phyloP scores from a whole-genome alignment of 1,140 invertebrate species.

The Brachionus calyciflorus region DNA sequence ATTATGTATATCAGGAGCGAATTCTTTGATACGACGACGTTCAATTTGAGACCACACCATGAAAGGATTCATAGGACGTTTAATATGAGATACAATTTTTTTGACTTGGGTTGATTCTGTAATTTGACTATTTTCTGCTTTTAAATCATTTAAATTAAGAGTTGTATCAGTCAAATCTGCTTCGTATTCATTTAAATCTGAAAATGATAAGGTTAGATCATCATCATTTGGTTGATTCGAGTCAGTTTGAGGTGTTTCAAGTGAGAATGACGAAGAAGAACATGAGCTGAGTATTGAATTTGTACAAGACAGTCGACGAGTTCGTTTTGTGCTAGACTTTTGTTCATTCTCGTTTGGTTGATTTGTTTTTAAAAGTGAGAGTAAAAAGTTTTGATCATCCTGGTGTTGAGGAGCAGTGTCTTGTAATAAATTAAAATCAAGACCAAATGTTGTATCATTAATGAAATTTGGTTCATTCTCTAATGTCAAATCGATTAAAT shows the following conservation, averaged over 20 bases:
- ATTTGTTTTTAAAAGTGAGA: not conserved
- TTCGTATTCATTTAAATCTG: constrained; percentile 8
- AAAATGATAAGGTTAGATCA: not conserved
- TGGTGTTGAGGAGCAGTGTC: not conserved
- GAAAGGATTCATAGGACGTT: constrained; percentile 96
- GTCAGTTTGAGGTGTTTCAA: not conserved
- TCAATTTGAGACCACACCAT: constrained; percentile 59
- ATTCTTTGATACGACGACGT: not conserved
- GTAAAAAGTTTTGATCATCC: not conserved
- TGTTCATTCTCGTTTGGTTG: not conserved
- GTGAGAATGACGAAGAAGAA: not conserved
- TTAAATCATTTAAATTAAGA: constrained; percentile 8
- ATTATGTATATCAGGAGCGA: constrained; percentile 8
- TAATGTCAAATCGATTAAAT: too few species aligned
- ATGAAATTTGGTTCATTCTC: too few species aligned
- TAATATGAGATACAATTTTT: constrained; percentile 65
- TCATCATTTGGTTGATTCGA: not conserved
- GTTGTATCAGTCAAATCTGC: constrained; percentile 13
- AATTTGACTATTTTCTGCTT: not conserved
- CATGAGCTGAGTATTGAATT: not conserved
- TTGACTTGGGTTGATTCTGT: not conserved
- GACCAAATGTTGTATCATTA: not conserved
- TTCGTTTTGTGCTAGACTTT: not conserved
- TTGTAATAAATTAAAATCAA: not conserved
- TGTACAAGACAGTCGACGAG: not conserved